These are phyloP conservation scores for Reinhardtius hippoglossoides DNA, from an alignment of 2,113 vertebrate species.

Conservation along the genomic window DNA sequence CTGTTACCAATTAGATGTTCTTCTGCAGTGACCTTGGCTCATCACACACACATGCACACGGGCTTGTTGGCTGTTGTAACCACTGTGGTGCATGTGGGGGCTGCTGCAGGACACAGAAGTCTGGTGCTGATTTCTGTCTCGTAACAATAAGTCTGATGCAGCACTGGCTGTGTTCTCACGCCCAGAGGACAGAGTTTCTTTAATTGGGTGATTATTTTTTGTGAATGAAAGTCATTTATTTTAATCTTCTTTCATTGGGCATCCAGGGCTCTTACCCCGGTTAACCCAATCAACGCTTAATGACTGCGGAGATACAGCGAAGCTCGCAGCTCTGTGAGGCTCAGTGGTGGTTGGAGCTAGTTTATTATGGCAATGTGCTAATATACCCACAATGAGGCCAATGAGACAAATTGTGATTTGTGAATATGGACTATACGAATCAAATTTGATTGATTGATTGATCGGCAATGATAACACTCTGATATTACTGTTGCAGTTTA, in stretches of 20 bases:
- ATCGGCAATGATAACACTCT: no score
- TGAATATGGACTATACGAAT: no score
- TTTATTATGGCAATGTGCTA: no score
- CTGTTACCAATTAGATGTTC: constrained; percentile 31
- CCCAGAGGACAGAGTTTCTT: background rate
- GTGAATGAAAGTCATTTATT: background rate
- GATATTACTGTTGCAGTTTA: no score
- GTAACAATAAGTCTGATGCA: constrained; percentile 13
- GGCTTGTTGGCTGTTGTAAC: constrained; percentile 26
- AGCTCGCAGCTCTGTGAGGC: background rate
- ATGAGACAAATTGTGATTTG: no score
- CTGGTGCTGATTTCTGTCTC: constrained; percentile 15
- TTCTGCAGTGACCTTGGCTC: constrained; percentile 57
- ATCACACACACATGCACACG: constrained; percentile 26
- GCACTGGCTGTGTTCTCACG: background rate
- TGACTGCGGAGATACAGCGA: background rate
- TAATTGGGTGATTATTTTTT: constrained; percentile 6
- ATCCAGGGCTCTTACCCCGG: background rate
- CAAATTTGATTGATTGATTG: no score
- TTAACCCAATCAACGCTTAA: background rate
- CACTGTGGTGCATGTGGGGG: background rate
- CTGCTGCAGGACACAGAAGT: background rate
- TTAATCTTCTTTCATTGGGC: background rate
- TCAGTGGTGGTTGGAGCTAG: no score
- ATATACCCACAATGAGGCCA: no score